Evolutionary conservation across 2,797 vertebrate genomes (phyloP), one percentile per base, ranked within the genome.

Genomic region (Tolypeutes matacus): DNA sequence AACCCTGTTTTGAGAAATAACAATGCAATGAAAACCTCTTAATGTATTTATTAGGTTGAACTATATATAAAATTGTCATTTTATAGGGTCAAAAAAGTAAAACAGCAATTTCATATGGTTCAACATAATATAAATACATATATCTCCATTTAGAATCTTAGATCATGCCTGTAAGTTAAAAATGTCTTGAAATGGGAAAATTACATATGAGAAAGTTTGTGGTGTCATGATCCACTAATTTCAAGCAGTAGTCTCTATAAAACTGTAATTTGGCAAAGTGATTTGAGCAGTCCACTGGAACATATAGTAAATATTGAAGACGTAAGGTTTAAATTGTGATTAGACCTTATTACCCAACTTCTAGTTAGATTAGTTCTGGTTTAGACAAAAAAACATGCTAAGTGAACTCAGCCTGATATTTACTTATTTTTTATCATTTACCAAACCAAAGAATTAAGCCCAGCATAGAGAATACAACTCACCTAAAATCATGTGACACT

Each of bases 61-160:
- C 14, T 9, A 76, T 72, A 69, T 72, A 76, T 60, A 82, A 76
- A 89, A 70, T 20, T 92, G 7, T 86, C 29, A 69, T 83, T 84
- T 80, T 75, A 64, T 21, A 27, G 87, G 20, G 27, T 60, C 14
- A 36, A 83, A 53, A 15, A 92, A 56, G 11, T 80, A 62, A 73
- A n/a, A 39, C 29, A 94, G 25, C 9, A 60, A 8, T 83, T 80
- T 27, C 10, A 49, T 49, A 9, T 34, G 11, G 53, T 72, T 94
- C 39, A 88, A 65, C 27, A 46, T 46, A 14, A 53, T 53, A 53
- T 53, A 53, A 53, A 53, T 56, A 29, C 29, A 34, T 89, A 7
- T 83, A 86, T 87, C 86, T 89, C 31, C 25, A 49, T 85, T 83
- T 88, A 85, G 86, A 81, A 70, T 75, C 34, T 83, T 88, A 85